Evolutionary conservation across 2,797 vertebrate species (phyloP), one percentile per base, ranked within the genome.

Genomic region (Dendrocincla tyrannina): DNA sequence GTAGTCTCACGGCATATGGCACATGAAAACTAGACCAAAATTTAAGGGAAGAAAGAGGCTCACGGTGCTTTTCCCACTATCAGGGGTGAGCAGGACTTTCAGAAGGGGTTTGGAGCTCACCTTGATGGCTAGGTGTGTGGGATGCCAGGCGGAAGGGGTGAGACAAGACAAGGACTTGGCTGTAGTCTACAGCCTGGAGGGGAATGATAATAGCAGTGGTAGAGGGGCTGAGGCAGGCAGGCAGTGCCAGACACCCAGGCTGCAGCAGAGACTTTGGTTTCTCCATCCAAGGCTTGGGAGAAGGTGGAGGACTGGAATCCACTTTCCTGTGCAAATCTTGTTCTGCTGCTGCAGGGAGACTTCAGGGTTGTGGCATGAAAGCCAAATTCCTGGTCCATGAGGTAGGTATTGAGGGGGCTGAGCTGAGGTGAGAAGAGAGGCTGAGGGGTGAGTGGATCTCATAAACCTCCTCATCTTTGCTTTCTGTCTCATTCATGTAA

Each of bases 341-440:
- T 15, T 64, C 46, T 75, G 30, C 46, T 90, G 35, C 27, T 78
- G 41, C 11, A 49, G 28, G 49, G 6, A 63, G 0, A 19, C 8
- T 1, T 5, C 5, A 2, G 11, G 6, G 49, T 75, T 84, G 63
- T 82, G 7, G 1, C 12, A 4, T 18, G 66, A 81, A 63, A 30
- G 15, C 4, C 41, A 60, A 67, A 14, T 3, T 0, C 39, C 58
- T 50, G 35, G 13, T 74, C 30, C n/a, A 41, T 0, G 0, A 28
- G 32, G 17, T 27, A 28, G 32, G 17, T 27, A 15, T 3, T 13
- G 5, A 42, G 24, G 24, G 60, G 32, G 9, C 39, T 60, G 55
- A 83, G n/a, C 5, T 64, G 27, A 78, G 7, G 12, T 3, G 7
- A 74, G 47, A 32, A 73, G 23, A 41, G 28, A 60, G 23, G 41